Conservation (phyloP, 1,140 invertebrate species). For the Bombus confusus region DNA sequence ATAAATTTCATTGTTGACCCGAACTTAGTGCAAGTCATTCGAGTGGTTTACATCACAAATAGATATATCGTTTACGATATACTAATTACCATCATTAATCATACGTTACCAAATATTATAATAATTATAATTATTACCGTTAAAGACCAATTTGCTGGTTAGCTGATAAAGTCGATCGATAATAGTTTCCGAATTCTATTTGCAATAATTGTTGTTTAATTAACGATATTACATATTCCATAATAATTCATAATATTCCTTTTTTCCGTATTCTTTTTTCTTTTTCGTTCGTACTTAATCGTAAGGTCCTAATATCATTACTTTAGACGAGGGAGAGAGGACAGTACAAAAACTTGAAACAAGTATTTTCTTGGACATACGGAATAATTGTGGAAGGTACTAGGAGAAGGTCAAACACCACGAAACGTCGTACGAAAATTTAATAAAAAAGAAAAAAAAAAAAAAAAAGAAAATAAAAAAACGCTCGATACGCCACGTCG, state of each 20-base stretch:
- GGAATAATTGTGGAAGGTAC: conserved; percentile 23
- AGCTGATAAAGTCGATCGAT: conserved; percentile 72
- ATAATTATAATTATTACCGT: conserved; percentile 77
- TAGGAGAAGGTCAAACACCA: background rate
- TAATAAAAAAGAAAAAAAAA: conserved; percentile 7
- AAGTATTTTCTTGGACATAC: conserved; percentile 22
- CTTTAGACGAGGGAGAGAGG: conserved; percentile 49
- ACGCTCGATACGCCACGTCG: too few species aligned
- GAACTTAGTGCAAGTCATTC: conserved; percentile 80
- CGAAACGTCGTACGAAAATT: background rate
- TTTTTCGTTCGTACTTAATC: conserved; percentile 63
- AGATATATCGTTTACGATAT: conserved; percentile 78
- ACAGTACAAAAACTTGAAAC: conserved; percentile 48
- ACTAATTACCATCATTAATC: conserved; percentile 77
- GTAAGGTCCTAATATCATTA: conserved; percentile 59
- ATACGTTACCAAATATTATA: conserved; percentile 75
- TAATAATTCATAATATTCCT: conserved; percentile 73
- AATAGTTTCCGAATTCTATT: conserved; percentile 68
- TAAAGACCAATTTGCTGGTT: conserved; percentile 73
- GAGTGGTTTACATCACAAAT: conserved; percentile 80
- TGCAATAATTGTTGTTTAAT: conserved; percentile 70
- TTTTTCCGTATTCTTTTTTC: conserved; percentile 69
- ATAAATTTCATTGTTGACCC: conserved; percentile 81
- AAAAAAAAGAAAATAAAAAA: background rate
- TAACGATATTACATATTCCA: conserved; percentile 80